Percentiles rank a stretch among this genome's conserved stretches.
These are phyloP conservation scores for Lasioglossum baleicum DNA, from an alignment of 1,140 invertebrate genomes.

Conservation along the genomic window DNA sequence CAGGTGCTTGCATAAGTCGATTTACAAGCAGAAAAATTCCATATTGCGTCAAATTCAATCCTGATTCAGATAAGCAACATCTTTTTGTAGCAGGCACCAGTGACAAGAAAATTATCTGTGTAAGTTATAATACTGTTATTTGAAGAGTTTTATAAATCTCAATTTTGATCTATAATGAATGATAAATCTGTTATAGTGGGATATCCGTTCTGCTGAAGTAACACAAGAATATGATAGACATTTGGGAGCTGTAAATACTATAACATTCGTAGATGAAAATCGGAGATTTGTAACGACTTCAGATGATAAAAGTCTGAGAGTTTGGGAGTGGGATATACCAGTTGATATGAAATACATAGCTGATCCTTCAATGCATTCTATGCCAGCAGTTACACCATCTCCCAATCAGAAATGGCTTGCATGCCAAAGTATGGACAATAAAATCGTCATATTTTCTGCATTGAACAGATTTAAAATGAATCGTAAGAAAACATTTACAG, in stretches of 20 bases:
- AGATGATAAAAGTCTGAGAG: conserved; percentile 98
- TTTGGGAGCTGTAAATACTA: conserved; percentile 98
- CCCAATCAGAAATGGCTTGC: conserved; percentile 99
- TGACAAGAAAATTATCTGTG: conserved; percentile 99
- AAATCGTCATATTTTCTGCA: conserved; percentile 98
- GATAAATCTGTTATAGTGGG: conserved; percentile 94
- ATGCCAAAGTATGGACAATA: conserved; percentile 99
- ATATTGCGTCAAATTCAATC: conserved; percentile 99
- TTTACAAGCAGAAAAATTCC: conserved; percentile 97
- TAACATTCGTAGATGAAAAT: conserved; percentile 99
- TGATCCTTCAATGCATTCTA: conserved; percentile 99
- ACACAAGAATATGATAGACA: conserved; percentile 99
- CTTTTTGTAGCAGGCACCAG: conserved; percentile 98
- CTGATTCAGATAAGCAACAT: conserved; percentile 97
- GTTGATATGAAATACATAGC: conserved; percentile 99
- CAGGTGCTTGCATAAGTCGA: conserved; percentile 92
- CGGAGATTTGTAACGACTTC: conserved; percentile 98
- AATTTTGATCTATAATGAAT: too few species aligned
- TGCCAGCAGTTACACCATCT: conserved; percentile 96
- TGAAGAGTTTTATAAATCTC: too few species aligned
- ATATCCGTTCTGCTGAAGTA: conserved; percentile 95
- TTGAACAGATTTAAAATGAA: conserved; percentile 98
- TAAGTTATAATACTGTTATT: conserved; percentile 84
- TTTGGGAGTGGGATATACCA: conserved; percentile 99
- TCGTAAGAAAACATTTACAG: conserved; percentile 97